Conservation (phyloP, 2,113 vertebrate species). For the Brachypteracias leptosomus region DNA sequence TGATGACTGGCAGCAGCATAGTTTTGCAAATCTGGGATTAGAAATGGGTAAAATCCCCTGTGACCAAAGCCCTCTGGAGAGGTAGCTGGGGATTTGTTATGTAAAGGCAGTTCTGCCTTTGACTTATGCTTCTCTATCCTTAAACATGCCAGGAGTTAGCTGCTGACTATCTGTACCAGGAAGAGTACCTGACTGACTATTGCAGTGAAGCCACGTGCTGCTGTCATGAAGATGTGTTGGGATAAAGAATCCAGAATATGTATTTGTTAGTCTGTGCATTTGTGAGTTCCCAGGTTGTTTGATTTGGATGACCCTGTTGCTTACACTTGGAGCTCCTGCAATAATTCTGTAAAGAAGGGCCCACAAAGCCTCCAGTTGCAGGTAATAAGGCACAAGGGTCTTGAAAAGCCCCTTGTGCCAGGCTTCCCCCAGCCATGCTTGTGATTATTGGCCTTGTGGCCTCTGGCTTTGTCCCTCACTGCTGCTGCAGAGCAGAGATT, state of each 20-base stretch:
- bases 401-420: neutral
- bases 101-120: neutral
- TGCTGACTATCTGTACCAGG: neutral
- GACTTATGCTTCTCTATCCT: neutral
- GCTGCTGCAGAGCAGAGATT: neutral
- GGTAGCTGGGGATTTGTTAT: neutral
- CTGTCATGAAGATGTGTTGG: neutral
- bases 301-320: neutral
- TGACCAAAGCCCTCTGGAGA: neutral
- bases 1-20: neutral
- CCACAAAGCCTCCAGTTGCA: neutral
- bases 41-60: neutral
- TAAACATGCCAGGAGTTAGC: neutral
- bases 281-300: neutral
- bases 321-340: neutral
- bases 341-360: neutral
- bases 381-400: neutral
- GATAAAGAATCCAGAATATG: neutral
- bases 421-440: neutral
- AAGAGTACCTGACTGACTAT: neutral
- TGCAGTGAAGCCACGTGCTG: neutral
- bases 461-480: neutral
- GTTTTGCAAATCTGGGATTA: neutral
- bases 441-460: accelerated
- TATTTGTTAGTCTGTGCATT: neutral